Conservation (phyloP, 1,140 invertebrate genomes). For the Lethocerus indicus region DNA sequence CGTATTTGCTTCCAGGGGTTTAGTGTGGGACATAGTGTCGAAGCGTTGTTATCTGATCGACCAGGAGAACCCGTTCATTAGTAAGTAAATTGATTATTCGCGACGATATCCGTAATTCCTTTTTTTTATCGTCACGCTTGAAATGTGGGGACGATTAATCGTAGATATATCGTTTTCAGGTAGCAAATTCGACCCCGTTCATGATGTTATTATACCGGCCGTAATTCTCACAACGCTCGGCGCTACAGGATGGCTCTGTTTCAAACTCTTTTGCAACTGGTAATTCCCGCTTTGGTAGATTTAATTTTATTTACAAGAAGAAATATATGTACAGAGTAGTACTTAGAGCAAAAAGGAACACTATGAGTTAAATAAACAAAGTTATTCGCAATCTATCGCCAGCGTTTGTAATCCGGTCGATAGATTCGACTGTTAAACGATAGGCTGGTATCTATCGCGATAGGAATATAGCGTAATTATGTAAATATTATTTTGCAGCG, state of each 20-base stretch:
- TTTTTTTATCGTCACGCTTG: too few species aligned
- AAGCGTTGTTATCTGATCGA: conserved; percentile 6
- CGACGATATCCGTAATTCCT: too few species aligned
- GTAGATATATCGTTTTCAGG: not conserved
- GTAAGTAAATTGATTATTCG: conserved; percentile 6
- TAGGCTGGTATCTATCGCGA: too few species aligned
- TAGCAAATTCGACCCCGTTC: conserved; percentile 9
- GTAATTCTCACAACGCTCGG: conserved; percentile 13
- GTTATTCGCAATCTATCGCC: too few species aligned
- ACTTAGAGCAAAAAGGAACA: too few species aligned
- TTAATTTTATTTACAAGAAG: too few species aligned
- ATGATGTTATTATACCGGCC: conserved; percentile 11
- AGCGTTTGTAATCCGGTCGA: too few species aligned
- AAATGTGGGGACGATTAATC: too few species aligned
- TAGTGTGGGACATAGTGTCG: conserved; percentile 11
- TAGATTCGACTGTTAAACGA: too few species aligned
- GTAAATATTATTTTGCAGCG: conserved; percentile 8
- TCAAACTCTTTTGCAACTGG: conserved; percentile 14
- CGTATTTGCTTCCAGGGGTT: conserved; percentile 7
- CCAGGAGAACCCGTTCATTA: conserved; percentile 8
- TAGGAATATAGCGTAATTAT: not conserved
- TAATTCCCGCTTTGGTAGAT: too few species aligned
- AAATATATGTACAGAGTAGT: too few species aligned
- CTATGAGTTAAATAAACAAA: too few species aligned
- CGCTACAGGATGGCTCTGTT: conserved; percentile 10